phyloP scores from a whole-genome alignment of 1,140 invertebrate genomes.

The Drosophila saltans region DNA sequence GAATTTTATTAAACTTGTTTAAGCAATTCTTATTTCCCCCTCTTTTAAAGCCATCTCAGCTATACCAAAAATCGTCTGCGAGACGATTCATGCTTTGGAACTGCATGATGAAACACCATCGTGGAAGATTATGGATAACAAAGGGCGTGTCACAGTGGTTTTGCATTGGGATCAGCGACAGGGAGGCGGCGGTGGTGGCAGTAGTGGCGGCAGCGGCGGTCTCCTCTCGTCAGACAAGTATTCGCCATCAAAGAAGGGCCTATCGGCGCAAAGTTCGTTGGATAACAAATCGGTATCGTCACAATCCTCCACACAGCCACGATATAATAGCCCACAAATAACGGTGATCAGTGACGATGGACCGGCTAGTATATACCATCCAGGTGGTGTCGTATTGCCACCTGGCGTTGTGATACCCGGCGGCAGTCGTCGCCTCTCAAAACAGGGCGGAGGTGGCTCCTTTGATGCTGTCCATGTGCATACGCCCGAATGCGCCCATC shows the following conservation, averaged over 20 bases:
- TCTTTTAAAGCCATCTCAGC: slow-evolving; percentile 92
- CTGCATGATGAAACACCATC: slow-evolving; percentile 97
- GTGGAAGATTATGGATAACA: slow-evolving; percentile 98
- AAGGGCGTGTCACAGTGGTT: slow-evolving; percentile 96
- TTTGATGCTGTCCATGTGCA: slow-evolving; percentile 93
- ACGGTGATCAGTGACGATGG: slow-evolving; percentile 96
- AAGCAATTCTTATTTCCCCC: neutral
- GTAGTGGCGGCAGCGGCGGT: slow-evolving; percentile 84
- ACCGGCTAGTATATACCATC: slow-evolving; percentile 84
- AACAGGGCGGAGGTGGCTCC: slow-evolving; percentile 86
- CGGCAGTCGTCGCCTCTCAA: slow-evolving; percentile 85
- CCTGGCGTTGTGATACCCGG: slow-evolving; percentile 81
- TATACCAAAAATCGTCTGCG: slow-evolving; percentile 97
- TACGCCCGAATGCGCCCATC: slow-evolving; percentile 92
- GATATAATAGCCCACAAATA: slow-evolving; percentile 91
- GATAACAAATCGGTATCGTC: slow-evolving; percentile 86
- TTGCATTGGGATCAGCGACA: slow-evolving; percentile 95
- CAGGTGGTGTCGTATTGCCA: slow-evolving; percentile 77
- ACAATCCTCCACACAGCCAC: slow-evolving; percentile 83
- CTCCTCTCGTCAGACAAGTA: slow-evolving; percentile 89
- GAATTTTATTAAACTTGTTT: too few relatives aligned
- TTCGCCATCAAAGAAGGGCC: slow-evolving; percentile 84
- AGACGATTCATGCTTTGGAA: slow-evolving; percentile 96
- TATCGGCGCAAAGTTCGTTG: slow-evolving; percentile 88
- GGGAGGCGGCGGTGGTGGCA: slow-evolving; percentile 85